A percentile compares a stretch with the other conserved stretches of the same genome.
phyloP scores from a whole-genome alignment of 2,797 vertebrate genomes.

The Danio tinwini region DNA sequence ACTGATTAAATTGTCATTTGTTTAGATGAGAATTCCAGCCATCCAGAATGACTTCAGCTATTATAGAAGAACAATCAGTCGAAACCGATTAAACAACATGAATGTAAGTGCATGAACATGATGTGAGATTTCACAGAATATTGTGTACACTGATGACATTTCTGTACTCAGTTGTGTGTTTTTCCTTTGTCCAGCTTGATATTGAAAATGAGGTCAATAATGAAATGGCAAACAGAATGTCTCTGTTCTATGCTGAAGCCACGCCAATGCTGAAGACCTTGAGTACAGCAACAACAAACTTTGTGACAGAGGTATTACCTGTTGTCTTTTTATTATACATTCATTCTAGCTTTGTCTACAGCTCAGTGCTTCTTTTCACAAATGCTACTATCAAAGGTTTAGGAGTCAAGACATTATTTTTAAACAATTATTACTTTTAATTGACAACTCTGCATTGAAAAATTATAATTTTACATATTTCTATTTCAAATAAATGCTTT shows the following conservation, averaged over 20 bases:
- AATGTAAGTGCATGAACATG: constrained; percentile 82
- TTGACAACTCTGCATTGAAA: too few species aligned
- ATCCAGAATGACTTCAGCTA: constrained; percentile 99
- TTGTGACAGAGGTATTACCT: constrained; percentile 89
- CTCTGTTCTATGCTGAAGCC: constrained; percentile 97
- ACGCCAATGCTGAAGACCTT: constrained; percentile 98
- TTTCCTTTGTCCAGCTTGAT: constrained; percentile 83
- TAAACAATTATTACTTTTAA: too few species aligned
- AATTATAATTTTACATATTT: too few species aligned
- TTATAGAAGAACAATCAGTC: constrained; percentile 94
- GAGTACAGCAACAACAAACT: constrained; percentile 93
- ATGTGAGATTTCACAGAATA: neutral
- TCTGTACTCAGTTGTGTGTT: neutral
- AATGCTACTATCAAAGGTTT: neutral
- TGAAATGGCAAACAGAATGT: constrained; percentile 99
- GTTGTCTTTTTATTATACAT: neutral
- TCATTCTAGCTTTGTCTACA: neutral
- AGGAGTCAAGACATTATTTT: too few species aligned
- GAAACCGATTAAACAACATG: constrained; percentile 98
- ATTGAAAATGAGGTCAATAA: constrained; percentile 98
- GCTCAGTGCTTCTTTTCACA: constrained; percentile 1
- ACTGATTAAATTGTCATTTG: constrained; percentile 32
- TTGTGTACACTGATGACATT: neutral
- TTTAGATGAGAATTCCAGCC: constrained; percentile 96
- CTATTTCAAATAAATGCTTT: too few species aligned